A percentile compares a stretch with the other conserved stretches of the same genome.
phyloP scores from a whole-genome alignment of 2,888 invertebrate species.

The Aporophyla lueneburgensis region DNA sequence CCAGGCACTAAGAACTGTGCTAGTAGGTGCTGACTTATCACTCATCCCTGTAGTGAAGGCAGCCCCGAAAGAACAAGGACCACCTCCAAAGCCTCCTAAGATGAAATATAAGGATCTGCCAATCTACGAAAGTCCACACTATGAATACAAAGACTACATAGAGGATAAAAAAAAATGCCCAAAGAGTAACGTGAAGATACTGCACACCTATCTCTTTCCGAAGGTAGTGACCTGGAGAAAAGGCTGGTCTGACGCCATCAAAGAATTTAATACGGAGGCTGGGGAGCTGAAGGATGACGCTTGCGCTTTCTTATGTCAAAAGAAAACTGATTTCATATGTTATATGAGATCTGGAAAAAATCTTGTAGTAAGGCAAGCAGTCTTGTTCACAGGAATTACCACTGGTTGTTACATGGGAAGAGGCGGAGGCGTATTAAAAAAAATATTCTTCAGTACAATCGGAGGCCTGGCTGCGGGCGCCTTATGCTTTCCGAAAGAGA shows the following conservation, averaged over 20 bases:
- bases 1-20: slow-evolving; percentile 67
- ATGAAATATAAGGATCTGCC: slow-evolving; percentile 83
- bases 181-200: slow-evolving; percentile 70
- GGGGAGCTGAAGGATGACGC: slow-evolving; percentile 47
- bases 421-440: slow-evolving; percentile 61
- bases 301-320: slow-evolving; percentile 31
- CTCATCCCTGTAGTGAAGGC: slow-evolving; percentile 76
- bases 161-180: slow-evolving; percentile 73
- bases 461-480: slow-evolving; percentile 41
- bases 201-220: slow-evolving; percentile 75
- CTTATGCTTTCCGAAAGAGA: slow-evolving; percentile 47
- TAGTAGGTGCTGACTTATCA: slow-evolving; percentile 73
- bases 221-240: slow-evolving; percentile 70
- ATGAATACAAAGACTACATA: slow-evolving; percentile 77
- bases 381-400: slow-evolving; percentile 67
- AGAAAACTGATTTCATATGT: slow-evolving; percentile 66
- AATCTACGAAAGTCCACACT: slow-evolving; percentile 78
- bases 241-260: slow-evolving; percentile 38
- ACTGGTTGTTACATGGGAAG: slow-evolving; percentile 68
- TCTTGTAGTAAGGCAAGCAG: slow-evolving; percentile 66
- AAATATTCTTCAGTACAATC: slow-evolving; percentile 23
- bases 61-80: slow-evolving; percentile 60
- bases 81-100: slow-evolving; percentile 73
- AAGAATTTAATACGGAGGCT: slow-evolving; percentile 39
- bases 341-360: slow-evolving; percentile 77